These are phyloP conservation scores for Xestobium rufovillosum DNA, from an alignment of 2,888 invertebrate genomes.

Conservation along the genomic window DNA sequence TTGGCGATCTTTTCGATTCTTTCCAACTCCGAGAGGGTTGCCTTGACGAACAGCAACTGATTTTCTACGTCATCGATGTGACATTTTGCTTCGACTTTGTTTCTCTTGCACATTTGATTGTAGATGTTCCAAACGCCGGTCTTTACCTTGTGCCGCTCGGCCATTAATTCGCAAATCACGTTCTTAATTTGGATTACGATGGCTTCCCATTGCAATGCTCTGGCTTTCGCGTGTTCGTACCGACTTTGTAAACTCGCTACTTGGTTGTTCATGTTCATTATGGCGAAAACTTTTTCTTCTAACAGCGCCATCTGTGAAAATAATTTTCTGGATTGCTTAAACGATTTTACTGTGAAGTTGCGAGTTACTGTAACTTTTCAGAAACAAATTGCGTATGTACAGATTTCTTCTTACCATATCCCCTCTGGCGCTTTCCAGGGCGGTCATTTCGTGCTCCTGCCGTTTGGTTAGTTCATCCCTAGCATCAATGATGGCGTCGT, in stretches of 20 bases:
- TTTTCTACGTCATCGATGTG: constrained; percentile 50
- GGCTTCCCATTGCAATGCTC: constrained; percentile 55
- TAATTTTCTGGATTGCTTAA: constrained; percentile 1
- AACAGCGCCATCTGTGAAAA: constrained; percentile 44
- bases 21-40: constrained; percentile 48
- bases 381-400: too few relatives aligned
- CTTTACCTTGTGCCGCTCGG: constrained; percentile 52
- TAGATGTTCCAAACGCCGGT: constrained; percentile 56
- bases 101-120: constrained; percentile 54
- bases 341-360: too few relatives aligned
- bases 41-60: constrained; percentile 55
- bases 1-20: not conserved
- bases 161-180: constrained; percentile 47
- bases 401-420: constrained; percentile 50
- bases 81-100: constrained; percentile 39
- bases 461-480: constrained; percentile 49
- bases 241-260: constrained; percentile 53
- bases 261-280: constrained; percentile 57
- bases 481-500: constrained; percentile 55
- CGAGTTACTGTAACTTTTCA: too few relatives aligned
- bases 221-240: constrained; percentile 52
- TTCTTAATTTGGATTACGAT: constrained; percentile 54
- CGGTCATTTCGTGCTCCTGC: constrained; percentile 50
- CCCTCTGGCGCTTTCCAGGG: constrained; percentile 50
- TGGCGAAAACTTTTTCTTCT: constrained; percentile 53